Conservation (phyloP, 2,797 vertebrate species). For the Megalops cyprinoides region DNA sequence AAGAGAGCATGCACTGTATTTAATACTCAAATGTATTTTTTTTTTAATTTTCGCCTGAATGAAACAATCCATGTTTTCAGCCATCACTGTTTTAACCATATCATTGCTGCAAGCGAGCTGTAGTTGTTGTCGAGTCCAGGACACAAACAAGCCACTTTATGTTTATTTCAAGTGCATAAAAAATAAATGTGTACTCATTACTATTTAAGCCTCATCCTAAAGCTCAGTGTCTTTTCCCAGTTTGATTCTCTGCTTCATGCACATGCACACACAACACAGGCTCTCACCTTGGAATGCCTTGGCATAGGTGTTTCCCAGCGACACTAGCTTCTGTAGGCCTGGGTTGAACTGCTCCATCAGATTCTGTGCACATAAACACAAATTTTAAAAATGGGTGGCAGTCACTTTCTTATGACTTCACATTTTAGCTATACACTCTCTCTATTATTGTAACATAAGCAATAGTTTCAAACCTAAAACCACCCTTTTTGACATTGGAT, state of each 20-base stretch:
- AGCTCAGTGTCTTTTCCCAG: neutral
- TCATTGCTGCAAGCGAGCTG: conserved; percentile 42
- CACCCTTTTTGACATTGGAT: conserved; percentile 19
- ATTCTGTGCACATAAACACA: conserved; percentile 65
- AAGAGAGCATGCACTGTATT: conserved; percentile 26
- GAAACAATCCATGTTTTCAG: neutral
- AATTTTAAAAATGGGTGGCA: neutral
- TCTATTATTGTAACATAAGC: conserved; percentile 2
- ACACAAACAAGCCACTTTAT: conserved; percentile 30
- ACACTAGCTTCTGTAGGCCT: conserved; percentile 85
- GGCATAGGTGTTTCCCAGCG: conserved; percentile 88
- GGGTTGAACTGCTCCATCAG: conserved; percentile 93
- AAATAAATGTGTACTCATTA: conserved; percentile 39
- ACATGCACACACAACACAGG: neutral
- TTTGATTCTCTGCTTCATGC: conserved; percentile 35
- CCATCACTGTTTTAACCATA: neutral
- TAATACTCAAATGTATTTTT: neutral
- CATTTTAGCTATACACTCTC: conserved; percentile 2
- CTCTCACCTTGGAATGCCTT: conserved; percentile 85
- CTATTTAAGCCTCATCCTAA: neutral
- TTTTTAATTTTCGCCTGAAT: neutral
- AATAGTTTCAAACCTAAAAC: neutral
- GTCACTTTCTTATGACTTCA: neutral
- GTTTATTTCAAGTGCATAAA: conserved; percentile 51
- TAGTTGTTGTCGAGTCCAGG: conserved; percentile 81